Evolutionary conservation across 2,797 vertebrate species (phyloP).

Genomic region (Parambassis ranga): DNA sequence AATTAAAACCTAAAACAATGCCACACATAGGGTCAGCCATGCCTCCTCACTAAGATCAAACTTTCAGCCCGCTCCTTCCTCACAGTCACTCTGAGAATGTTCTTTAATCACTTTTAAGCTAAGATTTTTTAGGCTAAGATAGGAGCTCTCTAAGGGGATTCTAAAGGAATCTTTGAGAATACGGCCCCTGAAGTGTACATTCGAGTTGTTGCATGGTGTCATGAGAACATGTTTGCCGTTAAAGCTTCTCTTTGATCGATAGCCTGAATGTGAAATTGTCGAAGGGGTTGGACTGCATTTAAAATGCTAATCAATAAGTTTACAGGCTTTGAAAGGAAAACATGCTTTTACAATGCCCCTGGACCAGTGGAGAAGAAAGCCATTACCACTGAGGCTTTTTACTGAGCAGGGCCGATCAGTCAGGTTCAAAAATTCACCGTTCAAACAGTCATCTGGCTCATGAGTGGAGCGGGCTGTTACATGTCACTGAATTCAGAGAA

Average conservation of each 20-base stretch:
- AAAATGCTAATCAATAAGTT: constrained; percentile 41
- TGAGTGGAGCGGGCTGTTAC: background rate
- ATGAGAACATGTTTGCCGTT: background rate
- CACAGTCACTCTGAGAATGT: too few relatives aligned
- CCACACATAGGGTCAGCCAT: too few relatives aligned
- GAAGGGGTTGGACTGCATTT: constrained; percentile 19
- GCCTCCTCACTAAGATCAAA: too few relatives aligned
- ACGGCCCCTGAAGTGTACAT: too few relatives aligned
- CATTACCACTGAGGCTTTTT: constrained; percentile 29
- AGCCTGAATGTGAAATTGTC: constrained; percentile 21
- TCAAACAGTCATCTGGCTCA: background rate
- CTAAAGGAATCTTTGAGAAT: too few relatives aligned
- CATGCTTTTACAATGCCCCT: constrained; percentile 33
- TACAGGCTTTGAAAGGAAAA: constrained; percentile 34
- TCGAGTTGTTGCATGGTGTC: background rate
- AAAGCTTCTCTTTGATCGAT: constrained; percentile 18
- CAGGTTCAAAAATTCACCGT: constrained; percentile 13
- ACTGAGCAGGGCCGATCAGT: constrained; percentile 5
- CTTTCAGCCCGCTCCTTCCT: too few relatives aligned
- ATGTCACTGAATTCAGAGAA: background rate
- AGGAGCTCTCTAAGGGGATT: too few relatives aligned
- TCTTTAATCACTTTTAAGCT: too few relatives aligned
- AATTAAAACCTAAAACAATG: too few relatives aligned
- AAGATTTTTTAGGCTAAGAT: too few relatives aligned
- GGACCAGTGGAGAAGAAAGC: constrained; percentile 13